Base-by-base conservation (phyloP, 1,140 invertebrate genomes). In the Drosophila trapezifrons region DNA sequence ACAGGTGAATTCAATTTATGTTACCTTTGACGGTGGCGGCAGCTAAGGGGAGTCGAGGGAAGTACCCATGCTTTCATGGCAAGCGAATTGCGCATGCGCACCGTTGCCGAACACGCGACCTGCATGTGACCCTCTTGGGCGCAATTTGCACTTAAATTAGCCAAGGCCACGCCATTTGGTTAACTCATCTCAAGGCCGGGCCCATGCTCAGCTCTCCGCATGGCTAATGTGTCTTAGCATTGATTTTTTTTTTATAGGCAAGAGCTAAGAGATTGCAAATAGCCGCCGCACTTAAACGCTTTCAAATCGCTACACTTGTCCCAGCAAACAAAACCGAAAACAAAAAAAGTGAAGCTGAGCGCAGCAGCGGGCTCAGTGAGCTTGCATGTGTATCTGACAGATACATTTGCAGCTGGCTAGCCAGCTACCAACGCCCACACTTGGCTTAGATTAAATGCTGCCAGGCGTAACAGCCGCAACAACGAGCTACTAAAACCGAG, bases 71-170 rank as follows among this genome's bases (percentile, higher is more conserved):
- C 43, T 15, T n/a, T n/a, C 18, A 52, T 25, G 35, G 17, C 25
- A 8, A 13, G 20, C 2, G 45, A 18, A 58, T 63, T 76, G 62
- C 76, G 56, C 76, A 66, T 73, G 75, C 76, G 76, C 76, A 78
- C 40, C 67, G 54, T 55, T 49, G 69, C 76, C 55, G 46, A 56
- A 74, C 52, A 78, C 72, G 72, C 72, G 72, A 65, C 72, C 72
- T 75, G 72, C 72, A 75, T 75, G 71, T 60, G 71, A 65, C 72
- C 72, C 72, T 55, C 58, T 85, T 65, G 78, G 67, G 77, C 74
- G 73, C 62, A 76, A 77, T 84, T 84, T 74, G 80, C 80, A 85
- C 57, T 86, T 76, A 86, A 80, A 78, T 52, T 63, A 76, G 71
- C 84, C 78, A 87, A 81, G 83, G 84, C 72, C 64, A 43, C 45